Base-by-base conservation (phyloP, 2,888 invertebrate species). In the Tenthredo notha region DNA sequence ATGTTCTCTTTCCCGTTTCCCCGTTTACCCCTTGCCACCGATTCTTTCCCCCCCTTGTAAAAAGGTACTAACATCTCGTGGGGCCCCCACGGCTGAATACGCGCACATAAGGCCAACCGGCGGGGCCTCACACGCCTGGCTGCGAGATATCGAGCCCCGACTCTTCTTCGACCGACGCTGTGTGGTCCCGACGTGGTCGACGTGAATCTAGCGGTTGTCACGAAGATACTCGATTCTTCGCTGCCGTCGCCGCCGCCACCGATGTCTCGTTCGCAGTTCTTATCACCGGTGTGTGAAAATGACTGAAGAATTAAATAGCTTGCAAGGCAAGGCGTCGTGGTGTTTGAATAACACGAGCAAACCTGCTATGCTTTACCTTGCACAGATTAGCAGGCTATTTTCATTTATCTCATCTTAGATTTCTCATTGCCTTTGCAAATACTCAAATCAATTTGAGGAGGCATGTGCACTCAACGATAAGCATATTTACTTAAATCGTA, bases 21-120 rank as follows among this genome's bases (percentile, higher is more conserved):
- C 85, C 86, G 84, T 86, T 86, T 84, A n/a, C 80, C 67, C 86
- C 86, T 86, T 87, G 87, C 86, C 86, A 85, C 85, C 87, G 88
- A 88, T 88, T 77, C 67, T n/a, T 50, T 37, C 61, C 21, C 82
- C 82, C 47, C 83, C 83, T 83, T 83, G 83, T 83, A 83, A 83
- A 83, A 83, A 70, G 70, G 83, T 83, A 83, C 83, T 83, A 83
- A 83, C 83, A 83, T 67, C 83, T 83, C 83, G 47, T 83, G 83
- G 83, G 83, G 67, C 83, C 65, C 83, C 83, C 83, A 83, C 65
- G 83, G 47, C 83, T 70, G 83, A 83, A 83, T 83, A 83, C 83
- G 83, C 83, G 83, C 83, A 47, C 67, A 83, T 70, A 61, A 43
- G 70, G 47, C 61, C 61, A 47, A 67, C 83, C 83, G 70, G 83